Evolutionary conservation across 1,140 invertebrate species (phyloP).

Genomic region (Danaus melanippus): DNA sequence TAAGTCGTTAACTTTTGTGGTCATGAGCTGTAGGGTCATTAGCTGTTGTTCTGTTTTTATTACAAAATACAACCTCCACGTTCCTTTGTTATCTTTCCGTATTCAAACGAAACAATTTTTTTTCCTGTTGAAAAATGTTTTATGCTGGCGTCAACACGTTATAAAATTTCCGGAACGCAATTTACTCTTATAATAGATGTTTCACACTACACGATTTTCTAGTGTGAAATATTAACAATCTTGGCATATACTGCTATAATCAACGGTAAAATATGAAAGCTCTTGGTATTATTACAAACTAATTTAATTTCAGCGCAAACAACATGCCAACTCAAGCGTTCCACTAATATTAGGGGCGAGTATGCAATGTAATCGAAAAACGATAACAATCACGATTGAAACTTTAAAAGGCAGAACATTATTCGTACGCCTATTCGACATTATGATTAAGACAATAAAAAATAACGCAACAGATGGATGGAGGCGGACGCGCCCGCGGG

Average conservation of each 20-base stretch:
- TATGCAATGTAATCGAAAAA: conserved; percentile 13
- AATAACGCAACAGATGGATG: conserved; percentile 31
- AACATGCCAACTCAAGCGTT: conserved; percentile 23
- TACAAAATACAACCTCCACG: conserved; percentile 8
- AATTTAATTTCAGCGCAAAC: conserved; percentile 32
- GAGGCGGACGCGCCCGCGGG: conserved; percentile 46
- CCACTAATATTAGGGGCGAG: conserved; percentile 13
- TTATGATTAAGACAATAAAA: conserved; percentile 37
- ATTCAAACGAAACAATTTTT: conserved; percentile 4
- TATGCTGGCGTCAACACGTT: too few species aligned
- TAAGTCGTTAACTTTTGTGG: conserved; percentile 34
- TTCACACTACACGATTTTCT: too few species aligned
- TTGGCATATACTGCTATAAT: too few species aligned
- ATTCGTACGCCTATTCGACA: conserved; percentile 15
- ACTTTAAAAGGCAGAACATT: conserved; percentile 14
- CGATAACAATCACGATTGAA: conserved; percentile 26
- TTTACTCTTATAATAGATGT: too few species aligned
- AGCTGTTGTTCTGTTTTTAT: conserved; percentile 17
- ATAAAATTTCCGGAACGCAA: too few species aligned
- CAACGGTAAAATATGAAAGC: background rate
- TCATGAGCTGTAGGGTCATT: conserved; percentile 17
- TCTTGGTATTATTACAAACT: conserved; percentile 20
- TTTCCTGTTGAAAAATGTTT: background rate
- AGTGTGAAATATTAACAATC: too few species aligned
- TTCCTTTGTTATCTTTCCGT: conserved; percentile 11